Base-by-base conservation (phyloP, 2,888 invertebrate species). In the Pelosia muscerda region DNA sequence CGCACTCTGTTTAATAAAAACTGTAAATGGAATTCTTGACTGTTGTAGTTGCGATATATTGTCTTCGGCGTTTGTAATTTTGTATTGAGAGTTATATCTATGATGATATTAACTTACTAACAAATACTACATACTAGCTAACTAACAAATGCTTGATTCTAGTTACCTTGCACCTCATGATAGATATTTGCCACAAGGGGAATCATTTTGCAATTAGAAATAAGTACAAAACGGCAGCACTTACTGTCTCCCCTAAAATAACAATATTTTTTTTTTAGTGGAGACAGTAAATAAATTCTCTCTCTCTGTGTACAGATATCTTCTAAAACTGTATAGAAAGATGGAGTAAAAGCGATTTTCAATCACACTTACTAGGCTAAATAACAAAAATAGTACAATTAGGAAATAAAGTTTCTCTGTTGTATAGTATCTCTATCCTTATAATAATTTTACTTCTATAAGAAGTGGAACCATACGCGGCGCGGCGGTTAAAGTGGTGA, bases 1-100 rank as follows among this genome's bases (percentile, higher is more conserved):
- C 59, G 68, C 61, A 70, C 72, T 61, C 61, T 22, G 61, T 15
- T 62, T 53, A 22, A 54, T 31, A 63, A 53, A 63, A 34, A 34
- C 54, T 55, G 55, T 63, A 34, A 55, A 63, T n/a, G 49, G 49
- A 62, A 28, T 28, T 62, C 26, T 28, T 53, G 10, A 38, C 25
- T 23, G 38, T 25, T 4, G 1, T 9, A 10, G 38, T 38, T 28
- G 22, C 9, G 28, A 22, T 49, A 26, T 53, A 28, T 28, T 22
- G 9, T 9, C 9, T 59, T 0, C 19, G 49, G n/a, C 15, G 38
- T 59, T 59, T 19, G 10, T 19, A 22, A 38, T 59, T 59, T 38
- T 59, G 34, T 25, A n/a, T 2, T 49, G n/a, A n/a, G 9, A n/a
- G n/a, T 49, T 49, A n/a, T 49, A 49, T 49, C n/a, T 49, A 49